A percentile compares a stretch with the other conserved stretches of the same genome.
phyloP scores from a whole-genome alignment of 1,140 invertebrate species.

The Streblospio benedicti region DNA sequence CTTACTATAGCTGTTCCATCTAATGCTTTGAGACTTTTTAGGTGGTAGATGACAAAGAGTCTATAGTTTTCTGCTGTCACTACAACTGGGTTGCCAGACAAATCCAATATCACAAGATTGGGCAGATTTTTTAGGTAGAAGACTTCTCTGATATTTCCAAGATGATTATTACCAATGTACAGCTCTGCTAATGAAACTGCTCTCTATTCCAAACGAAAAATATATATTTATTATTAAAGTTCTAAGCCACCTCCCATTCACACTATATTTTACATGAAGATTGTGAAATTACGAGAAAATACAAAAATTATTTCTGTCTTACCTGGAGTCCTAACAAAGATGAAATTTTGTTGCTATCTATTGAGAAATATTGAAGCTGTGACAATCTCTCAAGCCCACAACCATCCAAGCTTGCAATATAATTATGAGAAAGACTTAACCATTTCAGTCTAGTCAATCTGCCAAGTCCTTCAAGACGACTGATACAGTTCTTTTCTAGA shows the following conservation, averaged over 20 bases:
- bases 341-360: conserved; percentile 34
- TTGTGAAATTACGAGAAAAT: too few species aligned
- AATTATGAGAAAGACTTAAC: conserved; percentile 76
- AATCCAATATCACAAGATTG: conserved; percentile 41
- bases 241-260: too few species aligned
- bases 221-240: too few species aligned
- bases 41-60: conserved; percentile 45
- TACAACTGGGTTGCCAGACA: conserved; percentile 43
- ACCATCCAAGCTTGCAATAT: conserved; percentile 57
- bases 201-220: too few species aligned
- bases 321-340: conserved; percentile 7
- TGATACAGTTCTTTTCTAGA: conserved; percentile 81
- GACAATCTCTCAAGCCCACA: conserved; percentile 24
- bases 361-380: conserved; percentile 36
- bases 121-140: conserved; percentile 40
- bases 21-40: conserved; percentile 41
- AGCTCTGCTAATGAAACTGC: conserved; percentile 35
- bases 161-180: conserved; percentile 43
- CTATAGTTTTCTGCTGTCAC: conserved; percentile 42
- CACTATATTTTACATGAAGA: too few species aligned
- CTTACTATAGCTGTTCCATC: conserved; percentile 42
- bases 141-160: conserved; percentile 39
- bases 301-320: too few species aligned
- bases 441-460: conserved; percentile 73
- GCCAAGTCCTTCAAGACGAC: conserved; percentile 70